Evolutionary conservation across 2,888 invertebrate species (phyloP), one percentile per base, ranked within the genome.

Genomic region (Agrochola macilenta): DNA sequence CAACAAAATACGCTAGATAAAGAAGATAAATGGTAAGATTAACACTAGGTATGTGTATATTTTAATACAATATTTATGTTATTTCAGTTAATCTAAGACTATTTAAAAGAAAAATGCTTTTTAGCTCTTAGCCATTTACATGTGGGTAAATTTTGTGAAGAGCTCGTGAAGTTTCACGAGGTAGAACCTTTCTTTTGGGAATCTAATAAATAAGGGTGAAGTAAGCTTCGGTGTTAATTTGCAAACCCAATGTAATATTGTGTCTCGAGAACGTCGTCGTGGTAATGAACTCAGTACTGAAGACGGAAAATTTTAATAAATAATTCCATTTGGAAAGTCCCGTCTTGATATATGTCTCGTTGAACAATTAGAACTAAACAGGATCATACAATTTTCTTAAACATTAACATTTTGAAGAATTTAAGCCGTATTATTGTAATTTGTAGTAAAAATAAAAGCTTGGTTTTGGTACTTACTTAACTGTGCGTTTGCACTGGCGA

Each of bases 131-230:
- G 8, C 23, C 5, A 11, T 5, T 5, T 30, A 5, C 9, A 9
- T 30, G 23, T 35, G 26, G 11, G 61, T 30, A 20, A 61, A 61
- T 11, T 20, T 35, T 61, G 23, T 20, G 11, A n/a, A 54, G 4
- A 54, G n/a, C 54, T 54, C 4, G 23, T 54, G 54, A 54, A 54
- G 23, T 54, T 54, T 54, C 57, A 57, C n/a, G 11, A 57, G 57
- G 11, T 23, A 1, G 39, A 14, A 14, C 0, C 23, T 23, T 54
- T 49, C 20, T 49, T 49, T 54, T 54, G 35, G 54, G 26, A 77
- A 64, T 30, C 26, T n/a, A 84, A 73, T 84, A 80, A 70, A 57
- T 57, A 12, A n/a, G 12, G 5, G 12, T n/a, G 57, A n/a, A n/a
- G n/a, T 23, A 57, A 57, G n/a, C 57, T 57, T 39, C 35, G 35